Evolutionary conservation across 2,113 vertebrate genomes (phyloP).

Genomic region (Coregonus clupeaformis): DNA sequence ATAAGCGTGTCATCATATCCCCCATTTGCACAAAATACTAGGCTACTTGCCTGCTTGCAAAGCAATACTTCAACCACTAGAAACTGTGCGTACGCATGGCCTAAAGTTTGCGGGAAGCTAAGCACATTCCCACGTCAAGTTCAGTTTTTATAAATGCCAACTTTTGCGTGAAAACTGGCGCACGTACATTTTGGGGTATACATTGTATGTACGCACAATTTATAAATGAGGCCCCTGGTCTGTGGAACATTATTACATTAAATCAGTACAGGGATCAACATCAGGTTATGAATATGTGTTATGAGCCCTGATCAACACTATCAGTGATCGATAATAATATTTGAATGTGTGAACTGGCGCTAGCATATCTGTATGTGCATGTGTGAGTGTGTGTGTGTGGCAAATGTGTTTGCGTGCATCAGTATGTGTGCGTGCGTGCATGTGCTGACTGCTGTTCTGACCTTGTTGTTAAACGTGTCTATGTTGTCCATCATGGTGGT

Average conservation of each 20-base stretch:
- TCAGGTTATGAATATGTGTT: not conserved
- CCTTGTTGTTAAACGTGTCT: constrained; percentile 83
- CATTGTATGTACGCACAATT: no score
- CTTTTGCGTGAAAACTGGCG: no score
- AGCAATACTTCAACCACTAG: no score
- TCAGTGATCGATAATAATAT: not conserved
- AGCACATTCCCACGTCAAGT: no score
- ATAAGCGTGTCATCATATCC: no score
- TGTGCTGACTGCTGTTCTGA: constrained; percentile 51
- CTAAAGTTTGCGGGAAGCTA: no score
- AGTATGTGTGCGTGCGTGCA: not conserved
- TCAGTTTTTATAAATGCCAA: no score
- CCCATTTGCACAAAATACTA: no score
- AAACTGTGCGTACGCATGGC: no score
- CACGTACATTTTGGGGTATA: no score
- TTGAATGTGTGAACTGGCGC: not conserved
- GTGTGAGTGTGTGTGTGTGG: not conserved
- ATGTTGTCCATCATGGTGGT: constrained; percentile 82
- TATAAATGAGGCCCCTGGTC: not conserved
- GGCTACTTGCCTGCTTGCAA: no score
- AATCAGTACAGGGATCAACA: not conserved
- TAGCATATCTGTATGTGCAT: not conserved
- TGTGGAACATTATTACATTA: not conserved
- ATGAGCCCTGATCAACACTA: not conserved
- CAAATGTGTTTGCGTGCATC: not conserved